Base-by-base conservation (phyloP, 2,797 vertebrate species). In the Dermochelys coriacea region DNA sequence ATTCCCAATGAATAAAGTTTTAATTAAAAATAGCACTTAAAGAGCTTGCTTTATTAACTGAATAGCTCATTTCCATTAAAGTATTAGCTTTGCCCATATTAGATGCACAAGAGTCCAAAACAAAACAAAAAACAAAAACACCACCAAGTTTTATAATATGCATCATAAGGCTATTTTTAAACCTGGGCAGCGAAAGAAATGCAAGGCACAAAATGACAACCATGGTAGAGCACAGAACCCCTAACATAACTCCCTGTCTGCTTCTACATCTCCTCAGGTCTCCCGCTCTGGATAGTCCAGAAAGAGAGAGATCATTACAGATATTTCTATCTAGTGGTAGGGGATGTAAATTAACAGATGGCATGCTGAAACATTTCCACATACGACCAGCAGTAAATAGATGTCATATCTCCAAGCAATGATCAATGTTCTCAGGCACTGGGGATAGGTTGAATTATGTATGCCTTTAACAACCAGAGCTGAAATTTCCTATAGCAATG, bases 261-360 rank as follows among this genome's bases (percentile, higher is more conserved):
- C 88, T 95, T 80, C 31, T 77, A 25, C 88, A 86, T 52, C 50
- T 81, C 88, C 78, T 34, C 87, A 86, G 25, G 61, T 82, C 85
- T 88, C 93, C 88, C 11, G 2, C 77, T 91, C 80, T 0, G 0
- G 82, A 15, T 89, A 86, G 93, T 86, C 91, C 89, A 68, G 85
- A 89, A 90, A 79, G 85, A 82, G 93, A 71, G 78, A 94, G 85
- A 95, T 86, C 74, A 93, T 91, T 82, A 88, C 45, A 93, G 94
- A 78, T 89, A 85, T 54, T 94, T 89, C 87, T 80, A 94, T 50
- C 86, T 78, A 92, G 91, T 1, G 10, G 85, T 80, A 94, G 55
- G 84, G 93, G 59, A 79, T 93, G 93, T 93, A 96, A 95, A 93
- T 94, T 92, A 96, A 93, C 89, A 96, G 87, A 96, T 57, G 89